Base-by-base conservation (phyloP, 2,888 invertebrate genomes). In the Oligia strigilis region DNA sequence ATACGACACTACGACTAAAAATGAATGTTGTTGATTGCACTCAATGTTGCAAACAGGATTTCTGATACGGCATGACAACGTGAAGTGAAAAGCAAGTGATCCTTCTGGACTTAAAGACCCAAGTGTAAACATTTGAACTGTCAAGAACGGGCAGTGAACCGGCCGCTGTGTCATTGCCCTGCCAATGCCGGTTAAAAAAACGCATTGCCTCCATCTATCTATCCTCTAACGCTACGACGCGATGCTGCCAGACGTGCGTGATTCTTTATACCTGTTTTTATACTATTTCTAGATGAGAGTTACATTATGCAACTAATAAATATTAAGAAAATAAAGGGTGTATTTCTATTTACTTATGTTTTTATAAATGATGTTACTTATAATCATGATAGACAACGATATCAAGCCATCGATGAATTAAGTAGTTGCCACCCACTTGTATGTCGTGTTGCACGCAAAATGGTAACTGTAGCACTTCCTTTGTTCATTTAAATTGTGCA, bases 111-210 rank as follows among this genome's bases (percentile, higher is more conserved):
- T 94, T 93, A 93, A 92, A 91, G 40, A 84, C 85, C 87, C 89
- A 89, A 94, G 94, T 94, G 94, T 96, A 96, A 97, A 96, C 95
- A 97, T 96, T 96, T 96, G 96, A 96, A 96, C 96, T 97, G 96
- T 97, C 97, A 97, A 97, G 97, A 97, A 97, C 97, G 97, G 97
- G 92, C 97, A 96, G 95, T 95, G 97, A 96, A 95, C 97, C 96
- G 95, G 91, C 91, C 92, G 91, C 92, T 92, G 94, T 94, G 97
- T 97, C 96, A 96, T 94, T 96, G 97, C 96, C 96, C 97, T 92
- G 94, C 91, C 94, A 95, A 95, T 96, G 95, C 94, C 95, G 95
- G 95, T 94, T 93, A 95, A 97, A 96, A 96, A 97, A 97, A 96
- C 95, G 95, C 95, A 95, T 94, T 93, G 95, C 95, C 92, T 94